Base-by-base conservation (phyloP, 2,113 vertebrate genomes). In the Cranoglanis bouderius region DNA sequence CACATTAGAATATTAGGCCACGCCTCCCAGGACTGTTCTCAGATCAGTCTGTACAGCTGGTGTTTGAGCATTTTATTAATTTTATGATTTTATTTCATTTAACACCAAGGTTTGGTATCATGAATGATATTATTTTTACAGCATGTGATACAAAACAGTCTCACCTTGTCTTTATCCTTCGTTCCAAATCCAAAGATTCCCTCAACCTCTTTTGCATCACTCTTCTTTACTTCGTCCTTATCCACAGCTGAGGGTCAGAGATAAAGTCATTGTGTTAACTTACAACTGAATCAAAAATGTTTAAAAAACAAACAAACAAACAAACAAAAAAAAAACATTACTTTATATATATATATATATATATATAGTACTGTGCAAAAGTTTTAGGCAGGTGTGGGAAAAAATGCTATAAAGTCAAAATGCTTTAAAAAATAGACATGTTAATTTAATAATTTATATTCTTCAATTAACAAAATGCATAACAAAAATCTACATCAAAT, bases 151-250 rank as follows among this genome's bases (percentile, higher is more conserved):
- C 72, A 24, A 43, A 24, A 74, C 35, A 2, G 19, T 21, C 78
- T 89, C 7, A 67, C 85, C 65, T 90, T 90, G 21, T 88, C 88
- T 38, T 90, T 87, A 19, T 89, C 88, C 55, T 91, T 91, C 59
- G 90, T 82, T 75, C 92, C 95, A n/a, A 93, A 92, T 0, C 92
- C 89, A 40, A 32, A 93, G 2, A 1, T 80, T 0, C 94, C 7
- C 61, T 95, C 93, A 57, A 95, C 91, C 18, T 93, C 85, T 1
- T 93, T 85, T 1, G 89, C 84, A 26, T 86, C 90, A 0, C 85
- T 9, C 81, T 92, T 93, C 84, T 92, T 93, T 59, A 95, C 63
- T 0, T 0, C 51, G 0, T 87, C 83, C 0, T 78, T 51, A 12
- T 51, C 89, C 0, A 90, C 0, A 82, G 94, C 95, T 95, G 87